These are phyloP conservation scores for Hiodon alosoides DNA, from an alignment of 2,113 vertebrate species.

Conservation along the genomic window DNA sequence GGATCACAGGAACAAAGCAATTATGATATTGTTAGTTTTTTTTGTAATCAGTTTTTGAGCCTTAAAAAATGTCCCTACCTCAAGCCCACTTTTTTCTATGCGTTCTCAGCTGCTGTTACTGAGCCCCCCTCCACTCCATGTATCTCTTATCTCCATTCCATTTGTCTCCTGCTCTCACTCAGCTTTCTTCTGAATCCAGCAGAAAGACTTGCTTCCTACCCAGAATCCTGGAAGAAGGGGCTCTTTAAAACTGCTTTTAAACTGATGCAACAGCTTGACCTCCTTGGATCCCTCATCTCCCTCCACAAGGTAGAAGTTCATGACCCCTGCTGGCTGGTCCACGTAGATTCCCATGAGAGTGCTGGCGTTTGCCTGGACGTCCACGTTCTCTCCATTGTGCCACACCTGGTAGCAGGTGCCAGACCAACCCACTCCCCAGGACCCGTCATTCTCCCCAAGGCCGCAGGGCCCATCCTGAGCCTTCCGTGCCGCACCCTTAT, in stretches of 20 bases:
- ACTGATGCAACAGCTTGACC: constrained; percentile 54
- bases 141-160: not conserved
- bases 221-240: constrained; percentile 59
- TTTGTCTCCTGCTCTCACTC: constrained; percentile 30
- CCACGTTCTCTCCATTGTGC: constrained; percentile 56
- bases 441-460: constrained; percentile 59
- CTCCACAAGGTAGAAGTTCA: constrained; percentile 58
- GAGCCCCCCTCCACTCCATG: too few relatives aligned
- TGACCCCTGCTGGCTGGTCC: constrained; percentile 63
- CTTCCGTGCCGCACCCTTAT: constrained; percentile 48
- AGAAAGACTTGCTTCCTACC: constrained; percentile 59
- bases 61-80: too few relatives aligned
- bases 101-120: too few relatives aligned
- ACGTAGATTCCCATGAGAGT: constrained; percentile 54
- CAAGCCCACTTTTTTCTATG: not conserved
- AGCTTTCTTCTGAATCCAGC: constrained; percentile 49
- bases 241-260: constrained; percentile 44
- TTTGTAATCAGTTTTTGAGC: too few relatives aligned
- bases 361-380: constrained; percentile 33
- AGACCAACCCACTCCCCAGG: constrained; percentile 64
- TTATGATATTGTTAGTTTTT: too few relatives aligned
- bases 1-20: too few relatives aligned
- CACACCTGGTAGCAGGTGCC: constrained; percentile 63
- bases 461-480: constrained; percentile 49
- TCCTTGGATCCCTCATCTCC: constrained; percentile 42